Evolutionary conservation across 2,113 vertebrate genomes (phyloP), one percentile per base, ranked within the genome.

Genomic region (Pachyramphus minor): DNA sequence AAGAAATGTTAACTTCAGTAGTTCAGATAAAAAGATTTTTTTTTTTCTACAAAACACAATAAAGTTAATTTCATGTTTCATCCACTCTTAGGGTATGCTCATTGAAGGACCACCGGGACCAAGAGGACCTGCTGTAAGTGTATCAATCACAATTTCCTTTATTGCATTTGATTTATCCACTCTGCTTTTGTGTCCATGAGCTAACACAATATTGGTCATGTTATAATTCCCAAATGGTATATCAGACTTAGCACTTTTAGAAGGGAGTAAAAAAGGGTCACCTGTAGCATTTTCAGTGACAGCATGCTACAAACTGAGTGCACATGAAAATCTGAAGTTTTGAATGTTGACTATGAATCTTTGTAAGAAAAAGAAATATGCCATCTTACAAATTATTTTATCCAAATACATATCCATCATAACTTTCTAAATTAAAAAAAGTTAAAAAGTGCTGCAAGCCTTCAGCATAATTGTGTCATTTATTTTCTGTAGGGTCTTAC

Each of bases 51-150:
- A 62, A 62, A 50, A 41, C 11, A 42, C 8, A n/a, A 69, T 14
- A 4, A 41, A 42, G 81, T 39, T 44, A 31, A 5, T 49, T 5
- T 71, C n/a, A 44, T 63, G 37, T 80, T 94, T 74, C 77, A 59
- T 76, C 44, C 30, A 25, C 2, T 22, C 35, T 5, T 52, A 99
- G 99, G 99, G 99, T 31, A 99, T 99, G 99, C 98, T 99, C 73
- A 98, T 99, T n/a, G 99, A 99, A 98, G 99, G 99, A 86, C 99
- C 99, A 19, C 98, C 99, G 1, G 99, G 99, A 94, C 97, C 98
- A 74, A 94, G 97, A 49, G 99, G 99, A 96, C 99, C 99, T 92
- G 97, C 98, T 85, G 99, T 99, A 98, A 98, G 99, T 98, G 97
- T 93, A 83, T 97, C 91, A 67, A 77, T 85, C 49, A 74, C 30